phyloP scores from a whole-genome alignment of 2,888 invertebrate genomes.

The Halictus quadricinctus region DNA sequence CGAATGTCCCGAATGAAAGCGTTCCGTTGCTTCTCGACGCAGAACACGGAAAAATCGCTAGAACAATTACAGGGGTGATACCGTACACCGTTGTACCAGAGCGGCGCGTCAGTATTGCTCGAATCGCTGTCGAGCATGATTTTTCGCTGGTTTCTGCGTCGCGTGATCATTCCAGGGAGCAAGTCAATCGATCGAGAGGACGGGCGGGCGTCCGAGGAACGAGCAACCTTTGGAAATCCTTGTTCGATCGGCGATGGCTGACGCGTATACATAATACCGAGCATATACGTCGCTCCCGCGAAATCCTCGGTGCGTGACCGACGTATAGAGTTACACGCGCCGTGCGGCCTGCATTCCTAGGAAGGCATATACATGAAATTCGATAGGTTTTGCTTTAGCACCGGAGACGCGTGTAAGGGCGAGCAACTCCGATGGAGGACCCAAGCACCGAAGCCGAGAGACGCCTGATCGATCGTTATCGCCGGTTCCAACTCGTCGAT shows the following conservation, averaged over 20 bases:
- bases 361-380: slow-evolving; percentile 72
- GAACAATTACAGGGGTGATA: background rate
- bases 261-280: slow-evolving; percentile 59
- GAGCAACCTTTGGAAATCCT: slow-evolving; percentile 28
- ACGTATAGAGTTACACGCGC: slow-evolving; percentile 74
- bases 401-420: slow-evolving; percentile 41
- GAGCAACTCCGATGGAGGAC: slow-evolving; percentile 27
- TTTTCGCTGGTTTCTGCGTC: background rate
- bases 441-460: slow-evolving; percentile 4
- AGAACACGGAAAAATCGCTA: background rate
- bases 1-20: too few species aligned
- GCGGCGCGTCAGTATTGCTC: background rate
- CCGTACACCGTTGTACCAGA: background rate
- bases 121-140: slow-evolving; percentile 1
- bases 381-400: slow-evolving; percentile 68
- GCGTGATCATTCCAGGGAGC: background rate
- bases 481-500: slow-evolving; percentile 16
- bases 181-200: slow-evolving; percentile 1
- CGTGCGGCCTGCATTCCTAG: slow-evolving; percentile 72
- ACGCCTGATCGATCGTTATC: slow-evolving; percentile 59
- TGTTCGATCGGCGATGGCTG: slow-evolving; percentile 43
- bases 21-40: background rate
- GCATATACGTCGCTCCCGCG: slow-evolving; percentile 53
- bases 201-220: background rate
- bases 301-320: slow-evolving; percentile 73